A percentile compares a stretch with the other conserved stretches of the same genome.
These are phyloP conservation scores for Phyto melanocephala DNA, from an alignment of 2,888 invertebrate species.

Conservation along the genomic window DNA sequence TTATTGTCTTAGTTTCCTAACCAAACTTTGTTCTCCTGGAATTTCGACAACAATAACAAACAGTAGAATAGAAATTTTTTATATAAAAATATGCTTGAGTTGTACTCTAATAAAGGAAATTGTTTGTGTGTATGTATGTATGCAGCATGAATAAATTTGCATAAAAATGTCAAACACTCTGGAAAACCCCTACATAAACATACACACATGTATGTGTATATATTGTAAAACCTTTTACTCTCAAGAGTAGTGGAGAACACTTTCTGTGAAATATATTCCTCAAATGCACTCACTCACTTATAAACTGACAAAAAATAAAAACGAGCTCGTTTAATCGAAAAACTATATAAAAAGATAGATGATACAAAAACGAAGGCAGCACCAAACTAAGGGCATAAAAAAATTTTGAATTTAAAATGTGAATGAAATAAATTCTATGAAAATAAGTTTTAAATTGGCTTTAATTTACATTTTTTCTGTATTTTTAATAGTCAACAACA, in stretches of 20 bases:
- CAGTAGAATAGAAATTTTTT: slow-evolving; percentile 24
- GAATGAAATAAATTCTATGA: slow-evolving; percentile 15
- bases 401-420: slow-evolving; percentile 11
- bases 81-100: slow-evolving; percentile 58
- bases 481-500: not conserved
- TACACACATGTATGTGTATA: not conserved
- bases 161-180: slow-evolving; percentile 56
- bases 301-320: not conserved
- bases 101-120: slow-evolving; percentile 24
- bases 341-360: too few relatives aligned
- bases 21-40: slow-evolving; percentile 16
- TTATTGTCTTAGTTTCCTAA: slow-evolving; percentile 36
- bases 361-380: not conserved
- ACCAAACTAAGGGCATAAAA: not conserved
- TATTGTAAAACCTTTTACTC: not conserved
- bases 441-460: slow-evolving; percentile 40
- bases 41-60: not conserved
- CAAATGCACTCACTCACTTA: not conserved
- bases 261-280: slow-evolving; percentile 41
- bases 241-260: slow-evolving; percentile 4
- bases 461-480: not conserved
- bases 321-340: slow-evolving; percentile 5
- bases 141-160: slow-evolving; percentile 61
- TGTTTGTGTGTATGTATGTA: not conserved
- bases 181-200: slow-evolving; percentile 10